A percentile compares a stretch with the other conserved stretches of the same genome.
These are phyloP conservation scores for Emydoidea blandingii DNA, from an alignment of 2,797 vertebrate species.

Conservation along the genomic window DNA sequence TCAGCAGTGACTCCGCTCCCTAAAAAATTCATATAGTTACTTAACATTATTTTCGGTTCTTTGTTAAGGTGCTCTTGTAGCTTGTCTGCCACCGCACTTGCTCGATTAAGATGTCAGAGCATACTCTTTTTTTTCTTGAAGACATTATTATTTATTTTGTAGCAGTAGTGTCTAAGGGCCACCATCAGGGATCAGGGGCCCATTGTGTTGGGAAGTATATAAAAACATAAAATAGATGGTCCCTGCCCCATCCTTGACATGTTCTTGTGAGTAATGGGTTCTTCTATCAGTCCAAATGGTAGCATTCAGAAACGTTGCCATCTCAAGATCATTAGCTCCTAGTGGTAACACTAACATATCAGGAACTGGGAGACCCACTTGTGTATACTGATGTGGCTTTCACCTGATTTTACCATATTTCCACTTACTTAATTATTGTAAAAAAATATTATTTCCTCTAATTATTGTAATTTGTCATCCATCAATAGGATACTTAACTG, in stretches of 20 bases:
- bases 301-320: neutral
- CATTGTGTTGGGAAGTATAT: neutral
- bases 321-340: neutral
- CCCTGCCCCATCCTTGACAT: neutral
- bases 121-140: neutral
- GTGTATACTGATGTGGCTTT: neutral
- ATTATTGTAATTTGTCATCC: neutral
- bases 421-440: neutral
- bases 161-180: neutral
- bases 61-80: constrained; percentile 30
- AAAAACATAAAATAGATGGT: neutral
- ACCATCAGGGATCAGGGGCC: neutral
- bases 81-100: neutral
- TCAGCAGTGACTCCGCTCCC: neutral
- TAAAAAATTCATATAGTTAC: constrained; percentile 1
- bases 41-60: constrained; percentile 41
- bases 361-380: neutral
- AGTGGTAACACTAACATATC: rapidly evolving
- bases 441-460: too few species aligned
- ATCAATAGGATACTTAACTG: neutral
- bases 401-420: neutral
- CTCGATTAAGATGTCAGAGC: constrained; percentile 26
- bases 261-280: neutral
- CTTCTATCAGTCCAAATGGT: neutral
- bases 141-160: neutral